A percentile compares a stretch with the other conserved stretches of the same genome.
Evolutionary conservation across 2,888 invertebrate genomes (phyloP).

Genomic region (Gordius sp.): DNA sequence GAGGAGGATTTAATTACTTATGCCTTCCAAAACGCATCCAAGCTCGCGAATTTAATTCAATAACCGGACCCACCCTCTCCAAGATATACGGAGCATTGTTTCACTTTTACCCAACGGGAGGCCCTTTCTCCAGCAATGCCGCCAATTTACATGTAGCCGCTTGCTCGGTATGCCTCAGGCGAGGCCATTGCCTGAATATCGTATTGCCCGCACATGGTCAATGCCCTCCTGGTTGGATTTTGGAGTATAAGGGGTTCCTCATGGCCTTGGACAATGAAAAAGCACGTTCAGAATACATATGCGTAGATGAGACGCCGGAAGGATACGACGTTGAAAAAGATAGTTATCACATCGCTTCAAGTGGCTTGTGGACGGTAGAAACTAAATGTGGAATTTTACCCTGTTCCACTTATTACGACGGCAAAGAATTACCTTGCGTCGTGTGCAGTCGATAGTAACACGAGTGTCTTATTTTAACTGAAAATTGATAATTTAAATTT

Average conservation of each 20-base stretch:
- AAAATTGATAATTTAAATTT: no score
- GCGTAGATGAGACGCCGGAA: slow-evolving; percentile 3
- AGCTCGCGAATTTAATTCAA: neutral
- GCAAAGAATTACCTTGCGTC: slow-evolving; percentile 5
- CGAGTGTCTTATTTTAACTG: no score
- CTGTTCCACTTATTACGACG: slow-evolving; percentile 4
- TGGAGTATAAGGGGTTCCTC: neutral
- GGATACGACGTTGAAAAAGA: neutral
- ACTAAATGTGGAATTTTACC: slow-evolving; percentile 9
- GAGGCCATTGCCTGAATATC: neutral
- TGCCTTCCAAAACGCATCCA: neutral
- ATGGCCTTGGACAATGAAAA: slow-evolving; percentile 14
- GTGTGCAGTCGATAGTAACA: slow-evolving; percentile 14
- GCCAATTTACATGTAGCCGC: slow-evolving; percentile 2
- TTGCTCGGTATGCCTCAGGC: slow-evolving; percentile 1
- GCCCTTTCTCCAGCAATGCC: neutral
- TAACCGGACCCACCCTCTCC: neutral
- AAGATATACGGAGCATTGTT: slow-evolving; percentile 8
- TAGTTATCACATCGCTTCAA: neutral
- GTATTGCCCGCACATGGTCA: neutral
- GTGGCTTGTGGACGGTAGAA: slow-evolving; percentile 11
- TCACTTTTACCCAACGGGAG: slow-evolving; percentile 4
- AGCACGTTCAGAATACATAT: slow-evolving; percentile 5
- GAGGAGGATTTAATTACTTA: slow-evolving; percentile 7
- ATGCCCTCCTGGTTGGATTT: slow-evolving; percentile 10